Evolutionary conservation across 2,797 vertebrate genomes (phyloP).

Genomic region (Myiotriccus ornatus): DNA sequence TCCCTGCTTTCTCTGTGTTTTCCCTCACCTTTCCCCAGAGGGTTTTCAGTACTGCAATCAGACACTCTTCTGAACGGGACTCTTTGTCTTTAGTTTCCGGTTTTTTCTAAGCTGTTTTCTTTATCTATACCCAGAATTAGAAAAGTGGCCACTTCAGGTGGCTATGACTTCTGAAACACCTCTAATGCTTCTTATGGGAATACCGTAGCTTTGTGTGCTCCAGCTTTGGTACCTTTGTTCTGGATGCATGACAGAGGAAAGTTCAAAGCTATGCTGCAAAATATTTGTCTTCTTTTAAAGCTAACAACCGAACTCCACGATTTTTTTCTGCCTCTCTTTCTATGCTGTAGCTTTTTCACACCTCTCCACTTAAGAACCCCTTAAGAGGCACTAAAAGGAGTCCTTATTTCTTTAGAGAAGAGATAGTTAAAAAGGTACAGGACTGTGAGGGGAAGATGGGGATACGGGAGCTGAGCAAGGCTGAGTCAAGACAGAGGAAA

Average conservation of each 20-base stretch:
- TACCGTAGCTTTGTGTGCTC: background rate
- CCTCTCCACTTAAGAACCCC: background rate
- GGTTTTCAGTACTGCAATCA: background rate
- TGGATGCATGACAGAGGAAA: background rate
- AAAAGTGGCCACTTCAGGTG: background rate
- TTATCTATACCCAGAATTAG: background rate
- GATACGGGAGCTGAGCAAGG: background rate
- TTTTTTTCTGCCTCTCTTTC: background rate
- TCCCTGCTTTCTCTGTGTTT: background rate
- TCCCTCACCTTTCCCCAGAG: background rate
- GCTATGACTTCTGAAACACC: background rate
- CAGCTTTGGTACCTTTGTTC: background rate
- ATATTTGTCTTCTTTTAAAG: background rate
- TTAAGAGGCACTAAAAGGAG: background rate
- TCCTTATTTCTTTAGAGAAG: background rate
- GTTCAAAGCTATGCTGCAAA: background rate
- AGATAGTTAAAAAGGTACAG: background rate
- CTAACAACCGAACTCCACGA: background rate
- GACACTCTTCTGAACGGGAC: background rate
- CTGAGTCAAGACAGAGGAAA: background rate
- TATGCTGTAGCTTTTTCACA: background rate
- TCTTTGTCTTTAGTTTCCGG: background rate
- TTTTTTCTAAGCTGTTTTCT: background rate
- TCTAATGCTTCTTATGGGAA: background rate
- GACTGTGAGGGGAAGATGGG: background rate